phyloP scores from a whole-genome alignment of 2,113 vertebrate species.

The Penelope pileata region DNA sequence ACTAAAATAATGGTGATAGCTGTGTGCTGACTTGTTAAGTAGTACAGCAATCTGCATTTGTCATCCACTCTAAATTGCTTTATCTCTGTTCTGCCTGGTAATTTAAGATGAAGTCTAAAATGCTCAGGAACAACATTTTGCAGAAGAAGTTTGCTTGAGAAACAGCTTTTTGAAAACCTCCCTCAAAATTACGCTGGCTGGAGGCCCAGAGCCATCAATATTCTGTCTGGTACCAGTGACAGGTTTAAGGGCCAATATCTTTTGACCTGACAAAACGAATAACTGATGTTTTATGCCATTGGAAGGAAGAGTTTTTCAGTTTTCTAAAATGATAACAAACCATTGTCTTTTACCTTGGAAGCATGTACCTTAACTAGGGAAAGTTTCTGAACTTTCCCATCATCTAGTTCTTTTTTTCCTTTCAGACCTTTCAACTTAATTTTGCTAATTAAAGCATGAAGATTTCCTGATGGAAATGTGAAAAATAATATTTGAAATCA shows the following conservation, averaged over 20 bases:
- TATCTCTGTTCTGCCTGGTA: conserved; percentile 4
- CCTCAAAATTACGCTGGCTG: neutral
- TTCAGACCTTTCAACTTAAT: neutral
- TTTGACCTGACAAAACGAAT: neutral
- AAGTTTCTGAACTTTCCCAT: neutral
- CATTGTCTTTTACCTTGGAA: neutral
- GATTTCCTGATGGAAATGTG: neutral
- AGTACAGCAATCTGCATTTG: neutral
- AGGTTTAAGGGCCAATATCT: conserved; percentile 31
- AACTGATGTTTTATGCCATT: neutral
- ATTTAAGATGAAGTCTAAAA: neutral
- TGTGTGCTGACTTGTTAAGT: conserved; percentile 28
- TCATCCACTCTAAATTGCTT: neutral
- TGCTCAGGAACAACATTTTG: neutral
- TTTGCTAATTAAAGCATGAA: neutral
- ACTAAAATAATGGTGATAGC: conserved; percentile 18
- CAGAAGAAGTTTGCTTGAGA: neutral
- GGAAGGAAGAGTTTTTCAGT: neutral
- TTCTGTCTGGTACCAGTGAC: conserved; percentile 8
- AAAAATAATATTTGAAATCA: neutral
- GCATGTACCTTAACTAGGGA: neutral
- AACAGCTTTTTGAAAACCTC: conserved; percentile 7
- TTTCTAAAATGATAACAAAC: neutral
- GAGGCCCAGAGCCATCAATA: conserved; percentile 19
- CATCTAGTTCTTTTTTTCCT: neutral